Base-by-base conservation (phyloP, 2,797 vertebrate genomes). In the Muraenolepis orangiensis region DNA sequence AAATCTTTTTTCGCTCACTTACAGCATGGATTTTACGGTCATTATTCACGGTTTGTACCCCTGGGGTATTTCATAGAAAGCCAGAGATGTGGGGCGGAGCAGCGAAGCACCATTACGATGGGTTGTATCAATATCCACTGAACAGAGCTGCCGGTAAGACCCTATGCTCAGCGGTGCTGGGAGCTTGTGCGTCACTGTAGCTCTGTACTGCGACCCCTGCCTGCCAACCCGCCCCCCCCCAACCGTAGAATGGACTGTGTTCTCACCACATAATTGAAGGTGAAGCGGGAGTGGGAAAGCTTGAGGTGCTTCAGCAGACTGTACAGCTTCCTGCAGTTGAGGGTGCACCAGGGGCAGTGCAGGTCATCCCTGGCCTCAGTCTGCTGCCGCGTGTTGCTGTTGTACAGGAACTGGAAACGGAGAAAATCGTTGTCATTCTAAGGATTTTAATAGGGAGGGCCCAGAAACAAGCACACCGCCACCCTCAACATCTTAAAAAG, bases 241-340 rank as follows among this genome's bases (percentile, higher is more conserved):
- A 13, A 13, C 12, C 1, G 3, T 66, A n/a, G n/a, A 23, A 29
- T 16, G 28, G 8, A 5, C 0, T 18, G 70, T 57, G 34, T 6
- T 89, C 96, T 95, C 88, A 99, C 98, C 93, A 99, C 96, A 61
- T 99, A 99, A 93, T 96, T 99, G 90, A 99, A 99, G 89, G 98
- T 97, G 92, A 99, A 99, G 82, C 98, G 95, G 84, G 96, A 98
- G 86, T 99, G 98, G 85, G 97, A 99, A 72, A 99, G 96, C 81
- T 99, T 99, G 77, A 99, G 96, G 93, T 99, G 98, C 83, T 99
- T 99, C 61, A 99, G 96, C 84, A 99, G 95, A 87, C 98, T 99
- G 89, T 99, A 99, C 57, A 99, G 96, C 80, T 98, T 98, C 80
- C 96, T 94, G 86, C 98, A 99, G 91, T 99, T 99, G 77, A 99